These are phyloP conservation scores for cat (Felis catus) DNA, from an alignment of 2,113 vertebrate genomes.

Conservation along the genomic window F.catus_Fca126_mat1.0 CM031427.1:36024001-36024500, in stretches of 20 bases:
- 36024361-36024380: background rate
- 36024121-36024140: background rate
- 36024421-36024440: background rate
- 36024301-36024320: background rate
- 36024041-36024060: background rate
- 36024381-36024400: background rate
- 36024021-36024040: background rate
- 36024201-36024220: background rate
- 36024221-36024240: background rate
- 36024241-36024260: background rate
- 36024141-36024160: background rate
- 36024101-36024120: too few species aligned
- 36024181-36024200: background rate
- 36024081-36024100: too few species aligned
- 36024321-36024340: background rate
- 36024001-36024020: background rate
- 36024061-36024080: background rate
- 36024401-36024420: rapidly evolving
- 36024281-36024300: background rate
- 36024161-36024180: background rate
- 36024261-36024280: background rate
- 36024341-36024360: background rate
- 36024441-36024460: background rate
- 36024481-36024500: background rate
- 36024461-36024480: background rate